phyloP scores from a whole-genome alignment of 1,140 invertebrate genomes.

The Artemia franciscana region DNA sequence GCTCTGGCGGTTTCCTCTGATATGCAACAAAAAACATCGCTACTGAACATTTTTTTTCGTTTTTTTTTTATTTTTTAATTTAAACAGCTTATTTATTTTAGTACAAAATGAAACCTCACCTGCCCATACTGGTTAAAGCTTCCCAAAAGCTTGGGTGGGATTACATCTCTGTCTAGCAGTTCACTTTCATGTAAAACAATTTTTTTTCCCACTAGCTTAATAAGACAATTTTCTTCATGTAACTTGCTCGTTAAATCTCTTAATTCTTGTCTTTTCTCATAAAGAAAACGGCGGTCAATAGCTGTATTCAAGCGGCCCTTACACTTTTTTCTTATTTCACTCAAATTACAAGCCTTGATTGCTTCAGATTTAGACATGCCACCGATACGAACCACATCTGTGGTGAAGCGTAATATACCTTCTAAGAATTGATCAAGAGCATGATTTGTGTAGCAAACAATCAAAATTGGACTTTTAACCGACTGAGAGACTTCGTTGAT shows the following conservation, averaged over 20 bases:
- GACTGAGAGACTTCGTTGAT: constrained; percentile 4
- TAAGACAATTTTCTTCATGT: background rate
- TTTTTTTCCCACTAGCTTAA: background rate
- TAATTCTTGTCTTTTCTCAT: background rate
- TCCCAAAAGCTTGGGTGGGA: too few species aligned
- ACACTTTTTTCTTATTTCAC: background rate
- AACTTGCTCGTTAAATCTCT: background rate
- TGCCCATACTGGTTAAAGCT: too few species aligned
- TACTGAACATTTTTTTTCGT: too few species aligned
- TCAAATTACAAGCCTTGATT: constrained; percentile 24
- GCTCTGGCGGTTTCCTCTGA: too few species aligned
- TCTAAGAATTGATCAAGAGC: constrained; percentile 73
- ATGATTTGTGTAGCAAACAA: constrained; percentile 67
- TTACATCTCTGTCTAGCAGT: background rate
- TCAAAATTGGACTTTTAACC: constrained; percentile 32
- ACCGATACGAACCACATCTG: constrained; percentile 40
- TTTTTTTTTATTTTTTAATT: too few species aligned
- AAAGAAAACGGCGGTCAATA: background rate
- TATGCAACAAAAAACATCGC: too few species aligned
- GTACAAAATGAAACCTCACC: too few species aligned
- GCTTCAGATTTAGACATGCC: constrained; percentile 35
- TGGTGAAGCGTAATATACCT: constrained; percentile 19
- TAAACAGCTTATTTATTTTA: too few species aligned
- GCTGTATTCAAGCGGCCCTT: background rate
- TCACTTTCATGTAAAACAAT: background rate